phyloP scores from a whole-genome alignment of 1,140 invertebrate species.

The Trissolcus basalis region DNA sequence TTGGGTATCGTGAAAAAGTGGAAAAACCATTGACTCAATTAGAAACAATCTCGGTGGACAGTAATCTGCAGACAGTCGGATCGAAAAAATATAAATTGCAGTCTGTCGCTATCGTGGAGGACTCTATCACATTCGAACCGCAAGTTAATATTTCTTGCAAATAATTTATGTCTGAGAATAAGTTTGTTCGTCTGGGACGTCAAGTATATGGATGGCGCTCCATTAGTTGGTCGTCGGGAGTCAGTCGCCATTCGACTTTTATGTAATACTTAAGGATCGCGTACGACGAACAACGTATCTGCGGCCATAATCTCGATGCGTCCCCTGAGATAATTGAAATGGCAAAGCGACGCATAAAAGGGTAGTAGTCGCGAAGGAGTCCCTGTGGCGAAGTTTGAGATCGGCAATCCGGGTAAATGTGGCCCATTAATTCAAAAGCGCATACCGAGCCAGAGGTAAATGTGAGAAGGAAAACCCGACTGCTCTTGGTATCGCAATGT shows the following conservation, averaged over 20 bases:
- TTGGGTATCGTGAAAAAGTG: too few relatives aligned
- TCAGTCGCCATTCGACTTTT: constrained; percentile 43
- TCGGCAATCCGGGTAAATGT: constrained; percentile 64
- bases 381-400: constrained; percentile 50
- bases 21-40: not conserved
- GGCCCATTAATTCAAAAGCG: constrained; percentile 65
- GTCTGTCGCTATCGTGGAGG: too few relatives aligned
- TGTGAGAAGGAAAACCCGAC: constrained; percentile 28
- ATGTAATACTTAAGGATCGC: constrained; percentile 32
- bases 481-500: constrained; percentile 45
- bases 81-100: not conserved
- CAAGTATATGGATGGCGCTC: constrained; percentile 13
- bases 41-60: constrained; percentile 9
- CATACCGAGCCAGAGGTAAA: constrained; percentile 31
- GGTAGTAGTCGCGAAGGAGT: constrained; percentile 30
- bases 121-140: too few relatives aligned
- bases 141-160: constrained; percentile 23
- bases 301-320: constrained; percentile 51
- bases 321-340: constrained; percentile 57
- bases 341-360: constrained; percentile 46
- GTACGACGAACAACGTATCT: constrained; percentile 44
- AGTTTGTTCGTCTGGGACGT: constrained; percentile 38
- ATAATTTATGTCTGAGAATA: constrained; percentile 44
- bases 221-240: constrained; percentile 1
- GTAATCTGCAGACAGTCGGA: constrained; percentile 4